Evolutionary conservation across 2,113 vertebrate genomes (phyloP).

Genomic region (Aegithalos caudatus): DNA sequence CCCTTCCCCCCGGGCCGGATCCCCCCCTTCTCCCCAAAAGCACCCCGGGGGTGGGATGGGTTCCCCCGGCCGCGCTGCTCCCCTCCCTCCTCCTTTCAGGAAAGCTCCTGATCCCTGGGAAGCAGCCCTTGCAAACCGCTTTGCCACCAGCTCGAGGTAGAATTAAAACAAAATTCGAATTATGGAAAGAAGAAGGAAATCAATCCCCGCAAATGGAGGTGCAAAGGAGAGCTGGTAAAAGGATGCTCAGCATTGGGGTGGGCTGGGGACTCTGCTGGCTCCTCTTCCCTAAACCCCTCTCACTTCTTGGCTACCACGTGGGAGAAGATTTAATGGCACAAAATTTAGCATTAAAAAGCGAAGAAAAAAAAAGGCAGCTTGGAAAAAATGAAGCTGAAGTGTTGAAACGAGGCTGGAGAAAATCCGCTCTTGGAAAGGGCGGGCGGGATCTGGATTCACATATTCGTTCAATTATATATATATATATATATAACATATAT

Average conservation of each 20-base stretch:
- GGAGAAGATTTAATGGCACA: background rate
- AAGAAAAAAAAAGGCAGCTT: background rate
- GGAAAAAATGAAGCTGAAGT: background rate
- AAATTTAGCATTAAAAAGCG: background rate
- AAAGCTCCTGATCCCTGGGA: background rate
- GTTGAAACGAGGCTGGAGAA: slow-evolving; percentile 28
- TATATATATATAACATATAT: background rate
- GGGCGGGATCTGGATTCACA: background rate
- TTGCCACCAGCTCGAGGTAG: background rate
- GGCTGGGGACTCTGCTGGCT: background rate
- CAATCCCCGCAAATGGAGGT: too few relatives aligned
- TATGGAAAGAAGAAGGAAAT: background rate
- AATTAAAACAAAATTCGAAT: background rate
- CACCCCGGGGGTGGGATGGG: background rate
- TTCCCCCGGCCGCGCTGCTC: background rate
- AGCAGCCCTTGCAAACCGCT: background rate
- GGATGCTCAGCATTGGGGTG: background rate
- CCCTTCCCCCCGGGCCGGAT: background rate
- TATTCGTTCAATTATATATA: slow-evolving; percentile 1
- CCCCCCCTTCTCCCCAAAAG: background rate
- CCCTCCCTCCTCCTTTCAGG: background rate
- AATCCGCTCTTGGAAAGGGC: background rate
- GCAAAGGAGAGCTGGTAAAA: background rate
- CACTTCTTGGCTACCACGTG: background rate
- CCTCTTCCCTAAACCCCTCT: background rate